These are phyloP conservation scores for Uromys caudimaculatus DNA, from an alignment of 2,797 vertebrate species.

Conservation along the genomic window DNA sequence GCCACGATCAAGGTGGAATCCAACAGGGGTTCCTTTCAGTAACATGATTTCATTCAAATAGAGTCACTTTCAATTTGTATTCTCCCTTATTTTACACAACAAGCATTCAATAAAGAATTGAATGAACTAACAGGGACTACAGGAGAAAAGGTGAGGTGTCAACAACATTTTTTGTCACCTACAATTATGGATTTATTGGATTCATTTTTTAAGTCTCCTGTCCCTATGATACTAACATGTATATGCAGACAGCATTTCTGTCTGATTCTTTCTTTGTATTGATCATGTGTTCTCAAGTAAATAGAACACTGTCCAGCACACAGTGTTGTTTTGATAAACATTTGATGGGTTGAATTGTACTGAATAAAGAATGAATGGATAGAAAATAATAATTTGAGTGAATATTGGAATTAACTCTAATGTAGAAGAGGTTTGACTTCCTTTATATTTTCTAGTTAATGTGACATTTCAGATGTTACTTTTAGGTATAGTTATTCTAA, in stretches of 20 bases:
- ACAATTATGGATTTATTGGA: constrained; percentile 33
- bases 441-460: neutral
- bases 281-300: neutral
- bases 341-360: neutral
- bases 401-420: constrained; percentile 14
- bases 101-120: constrained; percentile 25
- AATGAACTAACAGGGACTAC: neutral
- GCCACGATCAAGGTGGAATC: neutral
- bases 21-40: neutral
- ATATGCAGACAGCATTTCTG: neutral
- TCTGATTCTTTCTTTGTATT: neutral
- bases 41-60: neutral
- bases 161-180: neutral
- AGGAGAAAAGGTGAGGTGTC: constrained; percentile 14
- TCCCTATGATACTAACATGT: neutral
- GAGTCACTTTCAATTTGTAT: neutral
- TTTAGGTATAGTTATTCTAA: neutral
- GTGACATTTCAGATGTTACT: neutral
- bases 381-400: neutral
- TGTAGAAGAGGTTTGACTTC: neutral
- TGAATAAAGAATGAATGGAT: neutral
- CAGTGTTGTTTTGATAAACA: neutral
- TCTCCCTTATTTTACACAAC: neutral
- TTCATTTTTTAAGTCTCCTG: neutral
- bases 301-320: neutral